phyloP scores from a whole-genome alignment of 1,140 invertebrate genomes.

The Aphaenogaster rudis region DNA sequence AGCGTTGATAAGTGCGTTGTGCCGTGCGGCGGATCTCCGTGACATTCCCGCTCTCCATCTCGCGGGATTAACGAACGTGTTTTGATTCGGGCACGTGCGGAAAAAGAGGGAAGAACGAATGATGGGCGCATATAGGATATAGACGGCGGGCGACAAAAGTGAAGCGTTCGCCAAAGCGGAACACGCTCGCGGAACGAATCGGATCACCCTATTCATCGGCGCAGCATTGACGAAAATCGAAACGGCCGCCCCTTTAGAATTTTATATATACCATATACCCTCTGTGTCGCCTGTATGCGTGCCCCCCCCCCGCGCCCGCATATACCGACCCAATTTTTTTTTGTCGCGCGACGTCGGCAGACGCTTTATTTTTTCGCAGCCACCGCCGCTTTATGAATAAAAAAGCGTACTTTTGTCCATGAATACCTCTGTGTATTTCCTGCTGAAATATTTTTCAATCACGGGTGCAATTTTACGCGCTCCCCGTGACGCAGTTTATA shows the following conservation, averaged over 20 bases:
- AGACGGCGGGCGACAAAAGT: constrained; percentile 39
- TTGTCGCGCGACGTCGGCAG: constrained; percentile 8
- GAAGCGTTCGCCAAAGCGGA: constrained; percentile 50
- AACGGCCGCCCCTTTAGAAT: constrained; percentile 61
- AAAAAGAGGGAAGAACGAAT: constrained; percentile 25
- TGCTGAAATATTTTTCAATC: constrained; percentile 63
- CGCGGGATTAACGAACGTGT: constrained; percentile 63
- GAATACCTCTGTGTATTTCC: constrained; percentile 41
- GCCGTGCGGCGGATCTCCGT: not conserved
- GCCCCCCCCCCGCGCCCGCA: not conserved
- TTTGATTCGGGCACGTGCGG: constrained; percentile 43
- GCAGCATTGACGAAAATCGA: constrained; percentile 66
- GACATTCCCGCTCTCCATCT: constrained; percentile 11
- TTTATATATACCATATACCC: constrained; percentile 17
- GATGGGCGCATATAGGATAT: not conserved
- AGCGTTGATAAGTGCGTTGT: constrained; percentile 3
- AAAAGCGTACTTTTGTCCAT: constrained; percentile 54
- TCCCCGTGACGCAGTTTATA: constrained; percentile 1
- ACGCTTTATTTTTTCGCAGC: constrained; percentile 53
- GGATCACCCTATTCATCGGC: constrained; percentile 66
- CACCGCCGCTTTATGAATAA: constrained; percentile 53
- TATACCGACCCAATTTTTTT: constrained; percentile 8
- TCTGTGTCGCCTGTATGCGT: not conserved
- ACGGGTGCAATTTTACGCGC: constrained; percentile 37
- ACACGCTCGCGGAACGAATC: constrained; percentile 55